phyloP scores from a whole-genome alignment of 2,113 vertebrate species.

The Pangasianodon gigas region DNA sequence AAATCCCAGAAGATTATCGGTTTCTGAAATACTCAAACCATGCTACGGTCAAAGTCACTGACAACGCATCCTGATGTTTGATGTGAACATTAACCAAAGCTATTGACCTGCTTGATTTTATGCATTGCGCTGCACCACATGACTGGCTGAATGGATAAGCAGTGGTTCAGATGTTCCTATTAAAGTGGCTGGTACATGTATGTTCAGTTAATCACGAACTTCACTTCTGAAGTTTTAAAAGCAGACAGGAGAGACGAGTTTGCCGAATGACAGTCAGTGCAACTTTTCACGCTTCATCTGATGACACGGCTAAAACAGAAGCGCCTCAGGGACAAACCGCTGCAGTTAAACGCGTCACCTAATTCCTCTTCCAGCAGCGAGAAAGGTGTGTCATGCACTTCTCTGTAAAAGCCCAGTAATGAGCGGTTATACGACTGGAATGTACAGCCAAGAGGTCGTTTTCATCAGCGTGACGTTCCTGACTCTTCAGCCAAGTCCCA shows the following conservation, averaged over 20 bases:
- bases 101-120: no score
- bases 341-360: background rate
- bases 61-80: background rate
- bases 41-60: background rate
- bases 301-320: background rate
- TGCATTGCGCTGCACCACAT: no score
- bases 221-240: background rate
- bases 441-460: background rate
- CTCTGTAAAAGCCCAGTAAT: background rate
- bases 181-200: background rate
- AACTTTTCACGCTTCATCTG: background rate
- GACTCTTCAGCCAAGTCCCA: background rate
- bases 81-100: background rate
- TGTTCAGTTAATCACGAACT: background rate
- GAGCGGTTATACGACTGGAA: background rate
- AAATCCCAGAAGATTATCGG: no score
- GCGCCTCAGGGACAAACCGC: background rate
- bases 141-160: background rate
- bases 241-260: conserved; percentile 23
- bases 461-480: background rate
- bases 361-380: background rate
- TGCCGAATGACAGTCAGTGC: background rate
- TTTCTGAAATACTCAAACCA: no score
- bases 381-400: background rate
- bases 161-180: background rate